phyloP scores from a whole-genome alignment of 1,140 invertebrate genomes.

The Venustaconcha ellipsiformis region DNA sequence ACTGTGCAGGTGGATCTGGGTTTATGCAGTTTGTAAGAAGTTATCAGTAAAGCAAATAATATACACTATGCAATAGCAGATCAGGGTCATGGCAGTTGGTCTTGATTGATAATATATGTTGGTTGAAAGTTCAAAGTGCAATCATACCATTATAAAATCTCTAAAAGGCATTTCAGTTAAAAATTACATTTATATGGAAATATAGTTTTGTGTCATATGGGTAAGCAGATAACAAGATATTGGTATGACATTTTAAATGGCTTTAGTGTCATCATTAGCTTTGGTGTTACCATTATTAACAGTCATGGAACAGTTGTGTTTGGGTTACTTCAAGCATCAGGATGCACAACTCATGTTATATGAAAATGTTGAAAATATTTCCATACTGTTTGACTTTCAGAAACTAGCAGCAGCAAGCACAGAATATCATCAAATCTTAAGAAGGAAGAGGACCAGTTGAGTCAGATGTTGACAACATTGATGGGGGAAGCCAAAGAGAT shows the following conservation, averaged over 20 bases:
- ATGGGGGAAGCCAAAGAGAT: conserved; percentile 65
- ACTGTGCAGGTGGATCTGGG: too few species aligned
- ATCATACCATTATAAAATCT: too few species aligned
- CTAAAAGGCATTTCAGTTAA: too few species aligned
- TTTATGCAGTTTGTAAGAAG: too few species aligned
- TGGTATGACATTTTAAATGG: not conserved
- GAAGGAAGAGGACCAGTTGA: conserved; percentile 59
- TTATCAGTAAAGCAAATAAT: too few species aligned
- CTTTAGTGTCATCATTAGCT: not conserved
- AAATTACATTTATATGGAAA: too few species aligned
- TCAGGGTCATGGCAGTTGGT: too few species aligned
- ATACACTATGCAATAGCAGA: too few species aligned
- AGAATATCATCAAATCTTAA: conserved; percentile 44
- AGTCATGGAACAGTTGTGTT: not conserved
- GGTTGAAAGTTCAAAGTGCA: too few species aligned
- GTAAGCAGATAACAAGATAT: too few species aligned
- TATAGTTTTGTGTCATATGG: too few species aligned
- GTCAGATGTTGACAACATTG: conserved; percentile 58
- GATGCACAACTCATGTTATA: not conserved
- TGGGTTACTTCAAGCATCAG: not conserved
- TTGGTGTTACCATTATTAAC: not conserved
- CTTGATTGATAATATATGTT: too few species aligned
- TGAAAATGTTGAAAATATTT: not conserved
- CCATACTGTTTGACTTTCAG: conserved; percentile 7
- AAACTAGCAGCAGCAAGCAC: conserved; percentile 16